Percentiles rank a stretch among this genome's conserved stretches.
Conservation (phyloP, 1,140 invertebrate genomes). For the Helicoverpa armigera region DNA sequence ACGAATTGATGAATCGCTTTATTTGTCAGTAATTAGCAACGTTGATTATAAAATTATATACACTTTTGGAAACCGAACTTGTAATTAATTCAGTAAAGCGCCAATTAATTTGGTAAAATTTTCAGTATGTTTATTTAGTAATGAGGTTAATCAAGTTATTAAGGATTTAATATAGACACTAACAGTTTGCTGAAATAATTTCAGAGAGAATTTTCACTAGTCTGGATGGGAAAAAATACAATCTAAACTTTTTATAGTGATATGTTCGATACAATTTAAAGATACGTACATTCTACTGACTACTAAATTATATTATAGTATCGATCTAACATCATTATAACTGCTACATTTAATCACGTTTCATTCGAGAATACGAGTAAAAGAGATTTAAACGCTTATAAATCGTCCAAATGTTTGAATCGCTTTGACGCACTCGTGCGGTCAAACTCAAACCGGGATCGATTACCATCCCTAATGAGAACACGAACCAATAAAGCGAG, state of each 20-base stretch:
- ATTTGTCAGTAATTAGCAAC: background rate
- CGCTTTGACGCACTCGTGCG: background rate
- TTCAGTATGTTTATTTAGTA: background rate
- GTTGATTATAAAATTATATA: background rate
- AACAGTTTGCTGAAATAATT: no score
- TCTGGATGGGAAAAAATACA: no score
- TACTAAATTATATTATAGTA: no score
- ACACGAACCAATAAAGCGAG: slow-evolving; percentile 21
- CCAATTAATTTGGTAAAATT: background rate
- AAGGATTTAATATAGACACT: background rate
- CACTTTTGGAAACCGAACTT: background rate
- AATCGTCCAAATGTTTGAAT: background rate
- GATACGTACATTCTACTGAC: no score
- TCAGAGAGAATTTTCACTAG: no score
- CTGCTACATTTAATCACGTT: no score
- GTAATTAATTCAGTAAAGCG: background rate
- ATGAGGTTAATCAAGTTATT: background rate
- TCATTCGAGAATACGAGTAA: no score
- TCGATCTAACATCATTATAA: no score
- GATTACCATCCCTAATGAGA: slow-evolving; percentile 26
- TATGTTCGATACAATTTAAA: no score
- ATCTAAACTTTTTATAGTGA: no score
- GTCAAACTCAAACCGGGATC: background rate
- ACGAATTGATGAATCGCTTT: background rate
- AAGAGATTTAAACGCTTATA: background rate